Evolutionary conservation across 2,113 vertebrate genomes (phyloP).

Genomic region (Mola mola): DNA sequence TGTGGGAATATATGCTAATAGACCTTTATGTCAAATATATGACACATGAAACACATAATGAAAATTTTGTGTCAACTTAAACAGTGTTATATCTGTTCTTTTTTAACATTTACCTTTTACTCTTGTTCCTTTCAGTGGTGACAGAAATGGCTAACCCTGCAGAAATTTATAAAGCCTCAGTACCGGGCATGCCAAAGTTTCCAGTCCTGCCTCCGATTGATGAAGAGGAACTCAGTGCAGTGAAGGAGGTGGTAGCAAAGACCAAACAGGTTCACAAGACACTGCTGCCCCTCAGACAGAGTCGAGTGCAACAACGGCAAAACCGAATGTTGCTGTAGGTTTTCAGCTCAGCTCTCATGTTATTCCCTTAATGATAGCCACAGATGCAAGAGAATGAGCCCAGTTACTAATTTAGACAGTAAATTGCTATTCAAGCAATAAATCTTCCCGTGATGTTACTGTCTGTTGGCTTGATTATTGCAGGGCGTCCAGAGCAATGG

Average conservation of each 20-base stretch:
- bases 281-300: conserved; percentile 77
- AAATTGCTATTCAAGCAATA: neutral
- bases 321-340: conserved; percentile 84
- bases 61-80: too few relatives aligned
- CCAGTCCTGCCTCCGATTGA: conserved; percentile 76
- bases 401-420: neutral
- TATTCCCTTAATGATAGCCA: neutral
- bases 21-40: too few relatives aligned
- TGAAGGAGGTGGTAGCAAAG: conserved; percentile 18
- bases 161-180: conserved; percentile 42
- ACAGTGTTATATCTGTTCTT: too few relatives aligned
- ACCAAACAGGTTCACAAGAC: conserved; percentile 61
- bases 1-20: too few relatives aligned
- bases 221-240: conserved; percentile 1
- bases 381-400: too few relatives aligned
- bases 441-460: neutral
- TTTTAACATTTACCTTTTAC: too few relatives aligned
- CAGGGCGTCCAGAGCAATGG: conserved; percentile 80
- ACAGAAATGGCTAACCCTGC: conserved; percentile 76
- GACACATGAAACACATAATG: too few relatives aligned
- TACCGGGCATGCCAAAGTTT: conserved; percentile 63
- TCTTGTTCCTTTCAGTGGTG: too few relatives aligned
- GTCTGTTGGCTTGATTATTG: conserved; percentile 30
- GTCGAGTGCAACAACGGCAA: conserved; percentile 75
- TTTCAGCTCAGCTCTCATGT: neutral